Conservation (phyloP, 2,797 vertebrate genomes). For the Leptatherina wallacei region DNA sequence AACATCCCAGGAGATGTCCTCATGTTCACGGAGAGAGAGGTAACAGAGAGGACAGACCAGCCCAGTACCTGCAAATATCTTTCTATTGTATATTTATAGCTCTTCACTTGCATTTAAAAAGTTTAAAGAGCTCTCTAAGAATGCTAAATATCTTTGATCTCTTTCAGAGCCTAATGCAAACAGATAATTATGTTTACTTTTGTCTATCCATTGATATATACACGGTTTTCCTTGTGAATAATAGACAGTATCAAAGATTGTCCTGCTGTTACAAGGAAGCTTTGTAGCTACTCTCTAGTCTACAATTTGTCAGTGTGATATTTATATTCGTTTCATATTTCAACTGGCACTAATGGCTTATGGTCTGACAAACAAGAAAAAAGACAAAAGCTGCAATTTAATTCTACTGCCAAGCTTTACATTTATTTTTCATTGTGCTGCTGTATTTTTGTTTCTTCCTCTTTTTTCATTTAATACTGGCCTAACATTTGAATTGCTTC, state of each 20-base stretch:
- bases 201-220: constrained; percentile 68
- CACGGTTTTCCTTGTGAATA: constrained; percentile 64
- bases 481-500: constrained; percentile 23
- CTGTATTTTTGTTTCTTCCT: not conserved
- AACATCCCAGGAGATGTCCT: constrained; percentile 78
- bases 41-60: constrained; percentile 76
- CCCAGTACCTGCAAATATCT: constrained; percentile 46
- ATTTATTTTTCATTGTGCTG: not conserved
- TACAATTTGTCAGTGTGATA: constrained; percentile 73
- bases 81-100: constrained; percentile 81
- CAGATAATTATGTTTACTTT: constrained; percentile 75
- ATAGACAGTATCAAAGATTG: constrained; percentile 73
- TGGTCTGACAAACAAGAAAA: constrained; percentile 46
- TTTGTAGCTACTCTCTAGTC: constrained; percentile 70
- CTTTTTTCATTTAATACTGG: not conserved
- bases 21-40: constrained; percentile 71
- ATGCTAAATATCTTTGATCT: constrained; percentile 72
- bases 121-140: constrained; percentile 70
- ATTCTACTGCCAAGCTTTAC: not conserved
- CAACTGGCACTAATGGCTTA: constrained; percentile 32
- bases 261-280: constrained; percentile 65
- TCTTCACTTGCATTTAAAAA: constrained; percentile 69
- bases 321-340: constrained; percentile 72
- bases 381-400: constrained; percentile 2
- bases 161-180: constrained; percentile 70